Base-by-base conservation (phyloP, 2,797 vertebrate genomes). In the Anguilla megastoma region DNA sequence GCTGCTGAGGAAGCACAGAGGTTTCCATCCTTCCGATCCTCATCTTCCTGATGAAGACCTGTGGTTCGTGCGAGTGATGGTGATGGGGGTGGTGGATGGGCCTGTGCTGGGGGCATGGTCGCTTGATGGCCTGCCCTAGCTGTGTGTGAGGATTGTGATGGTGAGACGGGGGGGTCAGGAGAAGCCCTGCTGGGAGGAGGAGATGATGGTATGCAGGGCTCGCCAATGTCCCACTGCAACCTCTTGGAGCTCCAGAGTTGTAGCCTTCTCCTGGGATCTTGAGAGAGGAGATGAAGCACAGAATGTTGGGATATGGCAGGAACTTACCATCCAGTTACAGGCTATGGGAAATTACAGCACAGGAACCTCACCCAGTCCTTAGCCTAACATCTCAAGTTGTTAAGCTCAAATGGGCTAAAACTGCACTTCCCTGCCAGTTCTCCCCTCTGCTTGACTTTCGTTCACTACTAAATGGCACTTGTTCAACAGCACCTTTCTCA, bases 191-290 rank as follows among this genome's bases (percentile, higher is more conserved):
- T 86, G 60, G 87, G 85, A 71, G 80, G 2, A 16, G 86, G 7
- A 21, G 90, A 89, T 18, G 86, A 74, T 83, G 90, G 92, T 89
- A 86, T 74, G 85, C 33, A 86, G 80, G 94, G 92, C 56, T 92
- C 27, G 27, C 89, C 85, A 3, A 90, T 87, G 88, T 91, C 76
- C 63, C 90, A 90, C 41, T 69, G 80, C 30, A 89, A 85, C 60
- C 89, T 90, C 18, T 60, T 30, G 2, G 85, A 48, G 27, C 18
- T 76, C 27, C 69, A 27, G 12, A 56, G 52, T 88, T 91, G 90
- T 86, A 84, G 56, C 0, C 9, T 12, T 0, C 18, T 88, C 58
- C 88, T 88, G 79, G 90, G 89, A 24, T 86, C 92, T 90, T 89
- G 36, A 54, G 30, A 48, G 66, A 54, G 85, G 87, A 41, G 82